Evolutionary conservation across 2,888 invertebrate species (phyloP).

Genomic region (Ctenicera cuprea): DNA sequence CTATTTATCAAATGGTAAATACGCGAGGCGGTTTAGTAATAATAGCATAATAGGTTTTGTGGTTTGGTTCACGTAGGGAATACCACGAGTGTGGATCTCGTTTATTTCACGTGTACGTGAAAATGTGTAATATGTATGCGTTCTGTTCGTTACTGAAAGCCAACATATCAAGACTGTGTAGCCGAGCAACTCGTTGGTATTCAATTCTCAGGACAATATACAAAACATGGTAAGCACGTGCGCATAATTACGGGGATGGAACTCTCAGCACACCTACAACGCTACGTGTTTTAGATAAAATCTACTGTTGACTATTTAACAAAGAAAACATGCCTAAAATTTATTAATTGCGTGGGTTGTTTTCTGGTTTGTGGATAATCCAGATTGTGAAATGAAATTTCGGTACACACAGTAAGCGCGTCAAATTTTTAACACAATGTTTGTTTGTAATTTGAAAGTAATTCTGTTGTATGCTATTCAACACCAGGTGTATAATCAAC

Average conservation of each 20-base stretch:
- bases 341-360: conserved; percentile 12
- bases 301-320: conserved; percentile 35
- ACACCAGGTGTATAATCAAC: too few relatives aligned
- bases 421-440: too few relatives aligned
- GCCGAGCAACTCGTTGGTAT: conserved; percentile 58
- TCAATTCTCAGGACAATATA: conserved; percentile 60
- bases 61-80: conserved; percentile 9
- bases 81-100: conserved; percentile 25
- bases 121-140: conserved; percentile 54
- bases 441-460: too few relatives aligned
- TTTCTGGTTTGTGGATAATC: neutral
- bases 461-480: too few relatives aligned
- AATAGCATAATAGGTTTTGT: conserved; percentile 11
- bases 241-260: conserved; percentile 63
- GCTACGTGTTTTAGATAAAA: conserved; percentile 42
- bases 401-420: too few relatives aligned
- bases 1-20: neutral
- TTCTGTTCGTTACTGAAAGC: conserved; percentile 44
- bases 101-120: conserved; percentile 40
- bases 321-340: conserved; percentile 27
- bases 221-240: conserved; percentile 65
- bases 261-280: conserved; percentile 48
- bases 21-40: conserved; percentile 1
- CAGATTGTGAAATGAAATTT: conserved; percentile 2
- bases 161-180: conserved; percentile 44